A percentile compares a stretch with the other conserved stretches of the same genome.
These are phyloP conservation scores for Nemoura dubitans DNA, from an alignment of 2,888 invertebrate species.

Conservation along the genomic window DNA sequence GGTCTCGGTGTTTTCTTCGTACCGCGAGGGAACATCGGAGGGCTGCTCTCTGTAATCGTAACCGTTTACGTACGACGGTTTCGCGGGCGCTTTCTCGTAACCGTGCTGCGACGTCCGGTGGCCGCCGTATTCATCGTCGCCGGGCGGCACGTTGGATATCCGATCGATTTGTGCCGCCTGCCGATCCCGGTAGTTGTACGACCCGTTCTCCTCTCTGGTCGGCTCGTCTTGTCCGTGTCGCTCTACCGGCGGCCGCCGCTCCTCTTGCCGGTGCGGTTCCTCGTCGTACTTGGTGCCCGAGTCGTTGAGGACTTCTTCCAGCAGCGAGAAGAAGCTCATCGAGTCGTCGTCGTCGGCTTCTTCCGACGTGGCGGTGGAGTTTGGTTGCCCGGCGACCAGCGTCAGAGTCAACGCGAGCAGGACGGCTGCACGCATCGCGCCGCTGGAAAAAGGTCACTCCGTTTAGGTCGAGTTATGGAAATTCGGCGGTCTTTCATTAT, in stretches of 20 bases:
- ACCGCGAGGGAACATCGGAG: background rate
- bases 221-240: background rate
- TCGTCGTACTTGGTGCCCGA: slow-evolving; percentile 34
- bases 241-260: background rate
- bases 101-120: too few relatives aligned
- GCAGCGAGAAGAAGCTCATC: slow-evolving; percentile 36
- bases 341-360: slow-evolving; percentile 7
- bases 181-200: background rate
- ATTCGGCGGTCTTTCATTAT: too few relatives aligned
- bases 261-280: background rate
- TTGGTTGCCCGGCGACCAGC: background rate
- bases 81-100: background rate
- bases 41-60: background rate
- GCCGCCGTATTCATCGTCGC: background rate
- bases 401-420: background rate
- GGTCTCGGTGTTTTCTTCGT: too few relatives aligned
- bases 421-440: background rate
- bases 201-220: background rate
- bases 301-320: slow-evolving; percentile 38
- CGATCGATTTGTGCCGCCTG: background rate
- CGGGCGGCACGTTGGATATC: background rate
- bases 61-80: background rate
- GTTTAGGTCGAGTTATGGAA: too few relatives aligned
- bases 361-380: background rate
- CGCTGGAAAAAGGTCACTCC: background rate